These are phyloP conservation scores for Ceratina australensis DNA, from an alignment of 1,140 invertebrate genomes.

Conservation along the genomic window DNA sequence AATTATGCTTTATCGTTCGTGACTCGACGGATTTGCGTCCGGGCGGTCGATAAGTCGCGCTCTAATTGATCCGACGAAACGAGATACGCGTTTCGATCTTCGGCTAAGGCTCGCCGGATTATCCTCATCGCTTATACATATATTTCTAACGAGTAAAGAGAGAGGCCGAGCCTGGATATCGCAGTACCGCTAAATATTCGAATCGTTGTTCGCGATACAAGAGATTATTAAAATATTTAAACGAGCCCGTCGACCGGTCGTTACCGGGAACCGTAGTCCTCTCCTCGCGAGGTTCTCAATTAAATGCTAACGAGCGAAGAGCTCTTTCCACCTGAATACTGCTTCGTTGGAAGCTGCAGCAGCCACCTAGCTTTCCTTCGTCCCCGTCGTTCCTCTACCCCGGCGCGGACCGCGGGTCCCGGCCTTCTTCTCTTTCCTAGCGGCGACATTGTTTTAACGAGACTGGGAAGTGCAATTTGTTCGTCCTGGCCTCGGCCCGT, in stretches of 20 bases:
- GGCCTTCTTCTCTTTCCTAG: conserved; percentile 32
- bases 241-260: conserved; percentile 67
- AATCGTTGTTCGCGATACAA: conserved; percentile 69
- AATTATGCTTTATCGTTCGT: background rate
- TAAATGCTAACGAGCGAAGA: conserved; percentile 73
- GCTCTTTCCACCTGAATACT: conserved; percentile 70
- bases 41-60: conserved; percentile 41
- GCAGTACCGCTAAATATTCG: conserved; percentile 64
- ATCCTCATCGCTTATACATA: background rate
- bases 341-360: conserved; percentile 63
- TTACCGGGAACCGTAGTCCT: conserved; percentile 47
- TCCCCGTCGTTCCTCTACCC: background rate
- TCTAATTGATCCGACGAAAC: conserved; percentile 42
- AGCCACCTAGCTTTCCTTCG: conserved; percentile 55
- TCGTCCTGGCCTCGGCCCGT: conserved; percentile 50
- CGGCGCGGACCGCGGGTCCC: conserved; percentile 28
- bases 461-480: conserved; percentile 69
- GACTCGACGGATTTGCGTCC: conserved; percentile 12
- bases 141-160: conserved; percentile 42
- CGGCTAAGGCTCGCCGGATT: background rate
- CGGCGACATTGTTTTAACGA: conserved; percentile 71
- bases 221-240: conserved; percentile 74
- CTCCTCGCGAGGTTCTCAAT: conserved; percentile 67
- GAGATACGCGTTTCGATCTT: background rate
- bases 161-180: conserved; percentile 33